A percentile compares a stretch with the other conserved stretches of the same genome.
These are phyloP conservation scores for Tinea trinotella DNA, from an alignment of 2,888 invertebrate species.

Conservation along the genomic window DNA sequence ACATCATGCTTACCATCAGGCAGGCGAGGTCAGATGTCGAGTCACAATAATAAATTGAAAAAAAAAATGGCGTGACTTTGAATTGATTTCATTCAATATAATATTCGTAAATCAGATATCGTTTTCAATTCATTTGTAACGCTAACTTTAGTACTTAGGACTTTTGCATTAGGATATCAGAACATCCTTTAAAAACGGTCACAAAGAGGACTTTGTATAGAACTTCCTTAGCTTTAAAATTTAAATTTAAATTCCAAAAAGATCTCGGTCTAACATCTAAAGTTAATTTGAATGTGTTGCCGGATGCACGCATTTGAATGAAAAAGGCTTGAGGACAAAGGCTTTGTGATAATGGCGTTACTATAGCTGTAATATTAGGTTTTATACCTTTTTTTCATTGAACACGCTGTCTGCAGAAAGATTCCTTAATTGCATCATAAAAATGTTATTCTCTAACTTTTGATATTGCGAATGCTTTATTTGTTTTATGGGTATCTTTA, in stretches of 20 bases:
- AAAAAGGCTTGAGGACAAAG: conserved; percentile 15
- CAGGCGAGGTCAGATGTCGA: too few species aligned
- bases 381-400: neutral
- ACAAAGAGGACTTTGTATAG: neutral
- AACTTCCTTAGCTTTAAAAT: neutral
- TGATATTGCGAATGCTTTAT: neutral
- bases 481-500: too few species aligned
- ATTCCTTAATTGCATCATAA: neutral
- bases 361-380: conserved; percentile 8
- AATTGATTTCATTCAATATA: too few species aligned
- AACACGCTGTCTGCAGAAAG: neutral
- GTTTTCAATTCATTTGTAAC: too few species aligned
- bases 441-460: neutral
- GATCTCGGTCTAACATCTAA: conserved; percentile 13
- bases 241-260: neutral
- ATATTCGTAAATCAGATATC: too few species aligned
- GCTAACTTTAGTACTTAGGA: too few species aligned
- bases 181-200: neutral
- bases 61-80: too few species aligned
- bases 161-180: too few species aligned
- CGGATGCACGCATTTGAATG: conserved; percentile 18
- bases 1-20: too few species aligned
- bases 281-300: conserved; percentile 17
- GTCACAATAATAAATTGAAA: too few species aligned
- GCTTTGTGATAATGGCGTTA: conserved; percentile 17